Evolutionary conservation across 2,113 vertebrate species (phyloP).

Genomic region (Alligator mississippiensis): DNA sequence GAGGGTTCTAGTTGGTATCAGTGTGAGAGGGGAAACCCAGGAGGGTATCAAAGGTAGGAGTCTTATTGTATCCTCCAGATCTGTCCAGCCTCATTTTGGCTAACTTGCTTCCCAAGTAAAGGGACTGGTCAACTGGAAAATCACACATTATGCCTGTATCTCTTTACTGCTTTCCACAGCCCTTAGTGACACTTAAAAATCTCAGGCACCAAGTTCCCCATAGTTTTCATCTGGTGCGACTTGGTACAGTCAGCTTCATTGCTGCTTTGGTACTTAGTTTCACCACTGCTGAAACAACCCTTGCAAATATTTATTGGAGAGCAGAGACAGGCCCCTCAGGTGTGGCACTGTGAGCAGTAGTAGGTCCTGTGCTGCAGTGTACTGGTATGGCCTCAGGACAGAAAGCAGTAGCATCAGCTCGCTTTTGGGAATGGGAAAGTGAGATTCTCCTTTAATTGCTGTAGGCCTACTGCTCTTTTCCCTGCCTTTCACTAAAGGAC

Average conservation of each 20-base stretch:
- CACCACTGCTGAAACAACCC: neutral
- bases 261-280: neutral
- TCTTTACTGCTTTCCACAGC: neutral
- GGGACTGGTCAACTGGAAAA: neutral
- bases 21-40: neutral
- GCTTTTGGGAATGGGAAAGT: neutral
- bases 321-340: neutral
- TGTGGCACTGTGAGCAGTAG: fast-evolving
- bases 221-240: neutral
- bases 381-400: neutral
- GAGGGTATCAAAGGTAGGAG: neutral
- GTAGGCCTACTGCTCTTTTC: neutral
- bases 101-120: neutral
- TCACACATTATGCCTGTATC: neutral
- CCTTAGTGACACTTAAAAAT: neutral
- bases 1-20: neutral
- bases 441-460: neutral
- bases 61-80: neutral
- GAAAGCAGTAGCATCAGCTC: neutral
- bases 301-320: neutral
- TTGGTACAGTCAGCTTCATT: neutral
- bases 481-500: neutral
- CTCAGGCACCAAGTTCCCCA: no score
- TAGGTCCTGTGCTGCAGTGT: neutral
- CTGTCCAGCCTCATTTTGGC: neutral